Conservation (phyloP, 2,888 invertebrate species). For the Strigamia maritima region DNA sequence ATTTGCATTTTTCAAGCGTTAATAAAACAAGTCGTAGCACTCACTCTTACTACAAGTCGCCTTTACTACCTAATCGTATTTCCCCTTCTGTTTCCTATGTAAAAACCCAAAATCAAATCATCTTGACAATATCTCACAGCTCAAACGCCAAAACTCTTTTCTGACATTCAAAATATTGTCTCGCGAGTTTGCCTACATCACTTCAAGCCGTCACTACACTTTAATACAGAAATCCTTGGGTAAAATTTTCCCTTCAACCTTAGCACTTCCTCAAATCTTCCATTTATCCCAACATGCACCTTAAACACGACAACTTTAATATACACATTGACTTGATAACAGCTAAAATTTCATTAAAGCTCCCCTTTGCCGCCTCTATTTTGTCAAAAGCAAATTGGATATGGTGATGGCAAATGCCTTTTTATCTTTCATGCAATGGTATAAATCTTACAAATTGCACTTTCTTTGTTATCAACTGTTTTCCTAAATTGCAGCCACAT, state of each 20-base stretch:
- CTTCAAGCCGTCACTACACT: neutral
- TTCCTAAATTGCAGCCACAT: neutral
- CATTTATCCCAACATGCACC: conserved; percentile 1
- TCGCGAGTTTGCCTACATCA: neutral
- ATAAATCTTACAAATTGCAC: conserved; percentile 5
- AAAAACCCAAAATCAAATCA: conserved; percentile 3
- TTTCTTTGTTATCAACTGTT: neutral
- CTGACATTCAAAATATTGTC: conserved; percentile 1
- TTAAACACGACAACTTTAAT: conserved; percentile 18
- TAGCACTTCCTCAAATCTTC: neutral
- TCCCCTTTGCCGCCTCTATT: neutral
- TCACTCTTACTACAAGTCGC: neutral
- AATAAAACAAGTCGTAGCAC: conserved; percentile 14
- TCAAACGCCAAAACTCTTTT: neutral
- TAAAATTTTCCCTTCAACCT: neutral
- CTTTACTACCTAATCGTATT: neutral
- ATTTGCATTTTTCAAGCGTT: conserved; percentile 27
- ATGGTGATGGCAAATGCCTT: neutral
- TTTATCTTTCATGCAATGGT: neutral
- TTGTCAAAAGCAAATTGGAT: conserved; percentile 10
- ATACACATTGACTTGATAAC: conserved; percentile 29
- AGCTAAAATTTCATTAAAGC: conserved; percentile 27
- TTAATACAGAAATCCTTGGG: conserved; percentile 11
- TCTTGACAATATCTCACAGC: conserved; percentile 13
- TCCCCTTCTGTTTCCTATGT: neutral